Evolutionary conservation across 2,113 vertebrate species (phyloP), one percentile per base, ranked within the genome.

Genomic region (Rissa tridactyla): DNA sequence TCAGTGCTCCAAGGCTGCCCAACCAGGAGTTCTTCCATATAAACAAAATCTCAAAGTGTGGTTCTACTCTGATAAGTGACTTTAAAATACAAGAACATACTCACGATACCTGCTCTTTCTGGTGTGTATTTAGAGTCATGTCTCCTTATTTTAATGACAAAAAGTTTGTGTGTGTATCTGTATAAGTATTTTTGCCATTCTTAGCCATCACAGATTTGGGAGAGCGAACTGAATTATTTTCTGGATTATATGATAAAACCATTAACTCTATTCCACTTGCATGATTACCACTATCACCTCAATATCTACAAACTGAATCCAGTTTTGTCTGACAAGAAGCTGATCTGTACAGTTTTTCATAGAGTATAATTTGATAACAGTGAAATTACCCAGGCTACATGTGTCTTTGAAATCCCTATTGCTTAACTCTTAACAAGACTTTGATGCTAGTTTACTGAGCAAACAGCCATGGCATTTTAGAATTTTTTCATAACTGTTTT

Each of bases 21-120:
- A 77, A 65, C 85, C 80, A 64, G 60, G 88, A 93, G 38, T 95
- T 93, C 61, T 82, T 85, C 32, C 44, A 70, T 85, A 36, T 86
- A 84, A 75, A 90, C 68, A 93, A 71, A 94, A 83, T 93, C 75
- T 94, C 64, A 69, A 21, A 87, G 61, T 91, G 26, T 76, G 77
- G 36, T 92, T 92, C 73, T 85, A 12, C 88, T 94, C 75, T 96
- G 57, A 80, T 87, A 94, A 90, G 75, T 87, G 82, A 90, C 95
- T 78, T 79, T 62, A 90, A 91, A 81, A 84, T 49, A 61, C 64
- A 88, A 23, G 52, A 93, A 21, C 47, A 75, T 77, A 26, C 26
- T 83, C 71, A 66, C 46, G 54, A 54, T 52, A 64, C 69, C 61
- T 94, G 62, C 60, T 94, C 34, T 46, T 86, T 86, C 79, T 86